Evolutionary conservation across 2,113 vertebrate species (phyloP), one percentile per base, ranked within the genome.

Genomic region (Rousettus leschenaultii): DNA sequence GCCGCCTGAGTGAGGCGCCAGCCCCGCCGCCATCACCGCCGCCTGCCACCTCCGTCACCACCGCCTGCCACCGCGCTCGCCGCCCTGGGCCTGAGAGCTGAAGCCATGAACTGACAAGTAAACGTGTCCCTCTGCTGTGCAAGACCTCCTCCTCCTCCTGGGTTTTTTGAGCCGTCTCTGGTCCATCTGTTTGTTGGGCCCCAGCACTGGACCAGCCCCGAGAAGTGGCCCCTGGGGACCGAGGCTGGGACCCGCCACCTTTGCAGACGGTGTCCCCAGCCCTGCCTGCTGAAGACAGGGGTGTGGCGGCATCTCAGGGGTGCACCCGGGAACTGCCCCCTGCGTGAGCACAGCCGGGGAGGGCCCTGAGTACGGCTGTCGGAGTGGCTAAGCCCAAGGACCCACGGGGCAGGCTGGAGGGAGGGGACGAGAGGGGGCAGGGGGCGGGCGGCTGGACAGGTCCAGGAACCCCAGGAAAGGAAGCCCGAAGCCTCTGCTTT

Each of bases 41-140:
- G 45, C 45, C 45, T 48, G 45, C 65, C 40, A 43, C 82, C 30
- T 0, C 2, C 51, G 14, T 21, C 73, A 68, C 70, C n/a, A 11
- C 35, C 6, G 26, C 59, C 59, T 10, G 45, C 45, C 45, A 48
- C 12, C 12, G 45, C 3, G 55, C 15, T 19, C 71, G 59, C 68
- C 35, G 14, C 45, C 6, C 0, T 24, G 65, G 66, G 94, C 55
- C 74, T 92, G 77, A 70, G 61, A 89, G 24, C 77, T 90, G 66
- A 96, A 96, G 61, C 92, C 90, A 88, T 55, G 94, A 96, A 88
- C 92, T 97, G 94, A 97, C 94, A 91, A 98, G 96, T 98, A 98
- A 98, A 98, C 1, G 1, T 26, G 90, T 95, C 86, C 95, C 90
- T 94, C 95, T 97, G 96, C 96, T 96, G 96, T 74, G 85, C 96